A percentile compares a stretch with the other conserved stretches of the same genome.
Conservation (phyloP, 2,797 vertebrate species). For the Buphagus erythrorhynchus region DNA sequence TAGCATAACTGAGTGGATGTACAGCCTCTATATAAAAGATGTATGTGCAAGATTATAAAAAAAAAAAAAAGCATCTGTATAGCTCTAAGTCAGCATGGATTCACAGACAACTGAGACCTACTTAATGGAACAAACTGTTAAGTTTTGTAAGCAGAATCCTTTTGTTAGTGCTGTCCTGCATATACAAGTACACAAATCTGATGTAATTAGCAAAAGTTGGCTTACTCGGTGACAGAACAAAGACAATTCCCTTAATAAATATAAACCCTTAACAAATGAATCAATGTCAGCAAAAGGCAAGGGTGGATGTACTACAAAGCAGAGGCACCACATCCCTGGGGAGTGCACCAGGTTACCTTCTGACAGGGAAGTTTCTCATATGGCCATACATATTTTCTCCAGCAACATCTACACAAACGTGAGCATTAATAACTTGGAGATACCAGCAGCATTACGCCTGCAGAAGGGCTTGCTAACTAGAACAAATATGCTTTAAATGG, state of each 20-base stretch:
- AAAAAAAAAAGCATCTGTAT: not conserved
- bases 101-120: not conserved
- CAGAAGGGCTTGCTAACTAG: not conserved
- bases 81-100: not conserved
- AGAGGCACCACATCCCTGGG: not conserved
- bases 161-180: not conserved
- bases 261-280: not conserved
- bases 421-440: not conserved
- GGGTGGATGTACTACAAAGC: accelerated
- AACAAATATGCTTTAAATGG: not conserved
- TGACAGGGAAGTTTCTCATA: not conserved
- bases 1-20: not conserved
- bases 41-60: not conserved
- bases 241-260: not conserved
- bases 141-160: not conserved
- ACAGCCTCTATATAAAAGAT: not conserved
- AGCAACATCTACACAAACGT: not conserved
- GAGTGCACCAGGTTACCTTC: not conserved
- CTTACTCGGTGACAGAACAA: not conserved
- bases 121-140: not conserved
- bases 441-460: not conserved
- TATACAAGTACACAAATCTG: not conserved
- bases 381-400: not conserved
- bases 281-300: not conserved
- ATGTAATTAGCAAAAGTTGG: not conserved